phyloP scores from a whole-genome alignment of 2,797 vertebrate species.

The Calcarius lapponicus region DNA sequence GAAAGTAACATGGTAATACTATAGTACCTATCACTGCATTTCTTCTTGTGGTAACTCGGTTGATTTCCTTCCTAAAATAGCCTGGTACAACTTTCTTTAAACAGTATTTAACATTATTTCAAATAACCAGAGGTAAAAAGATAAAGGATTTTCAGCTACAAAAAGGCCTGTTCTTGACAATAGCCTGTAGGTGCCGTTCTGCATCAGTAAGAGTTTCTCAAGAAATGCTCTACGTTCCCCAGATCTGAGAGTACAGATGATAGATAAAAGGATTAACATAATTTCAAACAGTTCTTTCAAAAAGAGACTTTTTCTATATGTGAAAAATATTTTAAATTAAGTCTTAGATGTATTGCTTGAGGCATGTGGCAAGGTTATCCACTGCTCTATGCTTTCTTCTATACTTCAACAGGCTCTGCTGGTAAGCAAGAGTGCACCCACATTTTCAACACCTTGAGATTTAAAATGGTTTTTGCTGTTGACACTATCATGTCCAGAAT shows the following conservation, averaged over 20 bases:
- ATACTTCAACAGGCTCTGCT: background rate
- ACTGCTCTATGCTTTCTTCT: background rate
- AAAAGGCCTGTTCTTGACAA: background rate
- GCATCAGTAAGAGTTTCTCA: background rate
- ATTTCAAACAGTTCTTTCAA: slow-evolving; percentile 32
- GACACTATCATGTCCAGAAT: background rate
- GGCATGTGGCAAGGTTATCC: background rate
- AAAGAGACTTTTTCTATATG: background rate
- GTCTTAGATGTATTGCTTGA: background rate
- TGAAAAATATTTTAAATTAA: slow-evolving; percentile 5
- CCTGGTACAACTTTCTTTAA: background rate
- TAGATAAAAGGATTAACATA: slow-evolving; percentile 36
- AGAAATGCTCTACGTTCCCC: background rate
- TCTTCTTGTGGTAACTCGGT: background rate
- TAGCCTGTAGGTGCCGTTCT: background rate
- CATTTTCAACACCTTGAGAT: background rate
- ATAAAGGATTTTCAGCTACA: background rate
- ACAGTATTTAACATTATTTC: background rate
- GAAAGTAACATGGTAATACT: background rate
- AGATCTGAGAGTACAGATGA: slow-evolving; percentile 15
- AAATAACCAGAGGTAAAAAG: background rate
- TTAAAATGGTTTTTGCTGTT: background rate
- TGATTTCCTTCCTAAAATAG: background rate
- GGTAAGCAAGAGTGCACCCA: background rate
- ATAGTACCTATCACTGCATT: background rate